These are phyloP conservation scores for Microctenopoma lineatum DNA, from an alignment of 2,797 vertebrate species.

Conservation along the genomic window DNA sequence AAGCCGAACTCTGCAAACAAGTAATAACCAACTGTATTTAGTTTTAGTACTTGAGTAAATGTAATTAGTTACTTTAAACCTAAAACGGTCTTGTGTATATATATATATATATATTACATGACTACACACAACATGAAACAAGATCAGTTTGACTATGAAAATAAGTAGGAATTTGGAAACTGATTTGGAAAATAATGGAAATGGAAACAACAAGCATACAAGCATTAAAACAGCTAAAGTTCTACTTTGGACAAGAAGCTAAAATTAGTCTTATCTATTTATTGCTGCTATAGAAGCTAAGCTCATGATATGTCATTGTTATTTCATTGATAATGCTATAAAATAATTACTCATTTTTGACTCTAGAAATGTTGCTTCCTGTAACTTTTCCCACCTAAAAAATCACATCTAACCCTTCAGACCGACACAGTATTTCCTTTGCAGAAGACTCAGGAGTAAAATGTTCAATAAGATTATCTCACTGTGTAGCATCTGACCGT, in stretches of 20 bases:
- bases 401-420: background rate
- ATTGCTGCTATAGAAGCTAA: background rate
- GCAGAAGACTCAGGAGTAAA: background rate
- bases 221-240: background rate
- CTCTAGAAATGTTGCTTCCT: background rate
- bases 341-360: background rate
- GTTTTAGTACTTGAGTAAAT: background rate
- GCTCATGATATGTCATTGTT: background rate
- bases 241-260: background rate
- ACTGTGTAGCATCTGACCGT: slow-evolving; percentile 87
- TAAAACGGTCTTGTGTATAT: background rate
- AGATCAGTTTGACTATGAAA: too few relatives aligned
- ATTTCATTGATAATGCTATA: background rate
- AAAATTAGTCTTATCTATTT: background rate
- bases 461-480: slow-evolving; percentile 21
- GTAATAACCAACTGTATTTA: background rate
- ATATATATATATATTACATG: background rate
- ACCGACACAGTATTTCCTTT: background rate
- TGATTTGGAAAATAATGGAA: background rate
- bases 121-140: background rate
- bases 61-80: background rate
- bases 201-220: background rate
- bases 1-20: slow-evolving; percentile 19
- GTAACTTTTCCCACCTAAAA: background rate
- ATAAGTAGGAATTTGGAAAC: too few relatives aligned